These are phyloP conservation scores for Eugnorisma glareosa DNA, from an alignment of 2,888 invertebrate genomes.

Conservation along the genomic window DNA sequence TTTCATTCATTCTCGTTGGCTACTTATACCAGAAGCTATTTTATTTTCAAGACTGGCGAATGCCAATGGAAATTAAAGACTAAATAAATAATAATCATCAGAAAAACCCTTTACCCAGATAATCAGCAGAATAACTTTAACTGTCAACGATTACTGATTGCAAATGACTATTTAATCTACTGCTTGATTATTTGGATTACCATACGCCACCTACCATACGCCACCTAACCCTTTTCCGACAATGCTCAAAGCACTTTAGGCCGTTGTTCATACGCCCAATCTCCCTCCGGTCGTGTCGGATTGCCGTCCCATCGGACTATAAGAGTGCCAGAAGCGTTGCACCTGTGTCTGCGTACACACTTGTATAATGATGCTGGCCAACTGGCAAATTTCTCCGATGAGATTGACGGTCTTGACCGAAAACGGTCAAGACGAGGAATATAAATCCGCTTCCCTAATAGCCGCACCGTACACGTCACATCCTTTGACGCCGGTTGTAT, in stretches of 20 bases:
- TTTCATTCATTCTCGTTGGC: not conserved
- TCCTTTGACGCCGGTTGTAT: constrained; percentile 49
- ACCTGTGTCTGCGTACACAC: not conserved
- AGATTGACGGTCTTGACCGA: not conserved
- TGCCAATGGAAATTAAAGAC: no score
- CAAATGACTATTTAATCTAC: not conserved
- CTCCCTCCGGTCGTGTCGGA: not conserved
- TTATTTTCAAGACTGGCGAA: not conserved
- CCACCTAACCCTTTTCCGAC: not conserved
- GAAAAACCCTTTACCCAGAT: not conserved
- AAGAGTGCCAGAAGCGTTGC: not conserved
- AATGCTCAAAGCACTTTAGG: not conserved
- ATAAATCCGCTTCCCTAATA: not conserved
- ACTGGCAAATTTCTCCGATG: no score
- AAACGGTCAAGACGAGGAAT: not conserved
- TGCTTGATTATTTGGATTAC: not conserved
- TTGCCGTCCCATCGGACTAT: not conserved
- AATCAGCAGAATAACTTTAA: not conserved
- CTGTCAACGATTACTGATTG: not conserved
- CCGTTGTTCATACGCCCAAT: not conserved
- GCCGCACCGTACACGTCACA: constrained; percentile 36
- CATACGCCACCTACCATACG: not conserved
- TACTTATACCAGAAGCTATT: not conserved
- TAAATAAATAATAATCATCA: not conserved
- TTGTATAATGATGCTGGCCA: not conserved